Base-by-base conservation (phyloP, 2,113 vertebrate species). In the Phrynosoma platyrhinos region DNA sequence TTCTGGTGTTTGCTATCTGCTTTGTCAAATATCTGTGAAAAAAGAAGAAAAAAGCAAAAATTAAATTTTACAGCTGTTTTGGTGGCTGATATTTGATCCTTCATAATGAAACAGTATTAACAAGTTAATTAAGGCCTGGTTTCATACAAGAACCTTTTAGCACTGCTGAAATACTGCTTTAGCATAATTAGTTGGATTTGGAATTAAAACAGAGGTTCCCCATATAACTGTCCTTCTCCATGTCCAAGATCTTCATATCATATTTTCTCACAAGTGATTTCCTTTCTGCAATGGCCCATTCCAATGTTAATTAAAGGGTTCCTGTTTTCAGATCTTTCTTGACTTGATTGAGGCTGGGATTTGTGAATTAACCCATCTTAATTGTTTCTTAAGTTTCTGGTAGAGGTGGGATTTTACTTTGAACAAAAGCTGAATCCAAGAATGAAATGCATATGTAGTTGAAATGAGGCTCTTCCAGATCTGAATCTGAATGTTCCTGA, bases 1-100 rank as follows among this genome's bases (percentile, higher is more conserved):
- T 80, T 79, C 91, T 86, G 10, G 3, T 79, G 85, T 66, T 93
- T 93, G 87, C 87, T 55, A 90, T 92, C 55, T 80, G 81, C 5
- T 55, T 93, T 87, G 47, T 40, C 78, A 30, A 82, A 82, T 23
- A 12, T 83, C 32, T 71, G 72, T 27, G 30, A 0, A 0, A 88
- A 85, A 85, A 84, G 69, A 80, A 91, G 68, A 87, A 79, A 88
- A 12, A 3, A 76, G 58, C 36, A 76, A 79, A 82, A 83, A 30
- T 69, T 69, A 9, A 52, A 40, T 25, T 47, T 14, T 42, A 47
- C 16, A 55, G 53, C 55, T 69, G 25, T 69, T 69, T 68, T 47
- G 72, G 71, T 79, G 83, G 5, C 10, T 89, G 88, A 87, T 91
- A 78, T 72, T n/a, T 62, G 64, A 53, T 55, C 84, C 66, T 27